A percentile compares a stretch with the other conserved stretches of the same genome.
These are phyloP conservation scores for Spatulosminthurus flaviceps DNA, from an alignment of 2,888 invertebrate genomes.

Conservation along the genomic window DNA sequence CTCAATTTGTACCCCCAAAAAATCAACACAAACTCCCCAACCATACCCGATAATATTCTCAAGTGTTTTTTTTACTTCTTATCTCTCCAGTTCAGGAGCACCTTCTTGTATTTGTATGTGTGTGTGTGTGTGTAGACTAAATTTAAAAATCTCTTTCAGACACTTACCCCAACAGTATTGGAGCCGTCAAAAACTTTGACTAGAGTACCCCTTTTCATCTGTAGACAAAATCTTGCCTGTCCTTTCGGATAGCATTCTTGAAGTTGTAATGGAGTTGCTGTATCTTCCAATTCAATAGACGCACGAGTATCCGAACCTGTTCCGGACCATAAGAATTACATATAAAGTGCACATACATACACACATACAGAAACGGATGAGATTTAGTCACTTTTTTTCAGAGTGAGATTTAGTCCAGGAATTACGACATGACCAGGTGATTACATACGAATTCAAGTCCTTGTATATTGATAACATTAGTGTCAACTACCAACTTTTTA, in stretches of 20 bases:
- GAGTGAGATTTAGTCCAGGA: no score
- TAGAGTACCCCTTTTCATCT: constrained; percentile 87
- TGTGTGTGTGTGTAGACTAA: no score
- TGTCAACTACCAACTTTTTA: background rate
- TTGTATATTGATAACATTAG: background rate
- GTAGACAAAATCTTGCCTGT: constrained; percentile 85
- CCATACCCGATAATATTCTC: no score
- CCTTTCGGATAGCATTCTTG: constrained; percentile 95
- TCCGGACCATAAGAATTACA: background rate
- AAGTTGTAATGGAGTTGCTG: constrained; percentile 87
- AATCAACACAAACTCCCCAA: no score
- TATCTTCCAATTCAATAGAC: constrained; percentile 75
- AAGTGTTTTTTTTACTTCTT: no score
- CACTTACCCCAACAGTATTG: constrained; percentile 78
- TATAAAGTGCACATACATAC: no score
- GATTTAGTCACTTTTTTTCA: no score
- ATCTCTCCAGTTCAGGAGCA: no score
- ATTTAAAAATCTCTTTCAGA: no score
- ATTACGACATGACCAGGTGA: background rate
- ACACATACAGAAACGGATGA: background rate
- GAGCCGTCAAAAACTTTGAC: constrained; percentile 92
- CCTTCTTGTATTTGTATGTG: no score
- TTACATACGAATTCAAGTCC: background rate
- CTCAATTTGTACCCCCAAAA: background rate
- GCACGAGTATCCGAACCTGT: constrained; percentile 52